These are phyloP conservation scores for Caenorhabditis virilis DNA, from an alignment of 2,888 invertebrate species.

Conservation along the genomic window DNA sequence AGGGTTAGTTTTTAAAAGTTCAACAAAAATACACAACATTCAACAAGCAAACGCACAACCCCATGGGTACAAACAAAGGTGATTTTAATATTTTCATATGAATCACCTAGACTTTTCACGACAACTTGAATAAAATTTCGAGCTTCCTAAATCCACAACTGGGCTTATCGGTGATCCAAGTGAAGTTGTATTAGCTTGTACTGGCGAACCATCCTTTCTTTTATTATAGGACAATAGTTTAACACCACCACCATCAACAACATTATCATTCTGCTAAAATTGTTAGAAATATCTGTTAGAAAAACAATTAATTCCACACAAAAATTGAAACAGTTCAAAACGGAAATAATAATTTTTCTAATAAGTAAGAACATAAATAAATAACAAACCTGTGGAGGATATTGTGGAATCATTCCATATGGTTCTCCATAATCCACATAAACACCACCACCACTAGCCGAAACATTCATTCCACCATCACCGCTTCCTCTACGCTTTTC, in stretches of 20 bases:
- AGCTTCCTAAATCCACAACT: constrained; percentile 16
- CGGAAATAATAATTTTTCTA: too few relatives aligned
- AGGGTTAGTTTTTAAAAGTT: too few relatives aligned
- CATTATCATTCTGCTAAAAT: too few relatives aligned
- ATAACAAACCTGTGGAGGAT: not conserved
- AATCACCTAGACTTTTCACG: constrained; percentile 11
- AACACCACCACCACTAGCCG: constrained; percentile 16
- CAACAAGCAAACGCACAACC: not conserved
- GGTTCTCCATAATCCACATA: constrained; percentile 34
- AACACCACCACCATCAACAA: constrained; percentile 9
- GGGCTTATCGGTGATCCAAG: constrained; percentile 8
- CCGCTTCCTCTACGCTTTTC: not conserved
- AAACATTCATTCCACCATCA: constrained; percentile 2
- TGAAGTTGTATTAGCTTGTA: too few relatives aligned
- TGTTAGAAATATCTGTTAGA: too few relatives aligned
- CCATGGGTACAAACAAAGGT: not conserved
- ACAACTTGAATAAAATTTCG: constrained; percentile 34
- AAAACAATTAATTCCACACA: too few relatives aligned
- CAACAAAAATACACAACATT: not conserved
- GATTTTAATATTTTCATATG: constrained; percentile 1
- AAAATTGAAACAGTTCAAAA: too few relatives aligned
- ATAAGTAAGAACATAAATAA: too few relatives aligned
- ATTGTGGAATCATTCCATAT: constrained; percentile 6
- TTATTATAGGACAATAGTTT: constrained; percentile 17
- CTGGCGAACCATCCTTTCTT: not conserved